Evolutionary conservation across 2,113 vertebrate genomes (phyloP), one percentile per base, ranked within the genome.

Genomic region (Setophaga coronata): DNA sequence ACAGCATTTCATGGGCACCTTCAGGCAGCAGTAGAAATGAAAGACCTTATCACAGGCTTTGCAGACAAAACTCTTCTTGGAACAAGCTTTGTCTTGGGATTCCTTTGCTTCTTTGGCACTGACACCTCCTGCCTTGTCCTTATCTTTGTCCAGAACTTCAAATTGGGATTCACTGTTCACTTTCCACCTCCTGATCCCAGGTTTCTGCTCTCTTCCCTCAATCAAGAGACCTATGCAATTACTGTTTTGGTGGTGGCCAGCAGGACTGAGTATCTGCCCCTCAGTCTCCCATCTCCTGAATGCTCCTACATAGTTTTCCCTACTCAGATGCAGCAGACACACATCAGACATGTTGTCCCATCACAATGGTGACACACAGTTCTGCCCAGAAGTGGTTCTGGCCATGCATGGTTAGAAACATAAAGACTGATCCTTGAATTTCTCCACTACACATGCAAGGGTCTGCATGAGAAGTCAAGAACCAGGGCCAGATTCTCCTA

Each of bases 11-110:
- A 96, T 16, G 69, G 99, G 99, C 65, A 98, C 98, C 91, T 98
- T 96, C 67, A 99, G 97, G 21, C 98, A 95, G 94, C 99, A 99
- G 90, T 98, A 99, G 97, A 98, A 99, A 60, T 97, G 97, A 71
- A 99, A 99, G 47, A 92, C 97, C 90, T 98, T 99, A 61, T 97
- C 95, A 6, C 98, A 99, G 97, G 98, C 98, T 91, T 96, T 96
- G 34, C 99, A 99, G 92, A 97, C 18, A 38, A 98, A 97, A 95
- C 89, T 98, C 69, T 97, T 98, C 95, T 97, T 98, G 60, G 97
- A 90, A 74, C 92, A 26, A 84, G 77, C 31, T 51, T 94, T 97
- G 25, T 82, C 95, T 53, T 19, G 81, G 14, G 34, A 90, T 38
- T 84, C 69, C 10, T 95, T 58, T 7, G 20, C 73, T 34, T 92